Evolutionary conservation across 2,113 vertebrate genomes (phyloP), one percentile per base, ranked within the genome.

Genomic region (Clarias gariepinus): DNA sequence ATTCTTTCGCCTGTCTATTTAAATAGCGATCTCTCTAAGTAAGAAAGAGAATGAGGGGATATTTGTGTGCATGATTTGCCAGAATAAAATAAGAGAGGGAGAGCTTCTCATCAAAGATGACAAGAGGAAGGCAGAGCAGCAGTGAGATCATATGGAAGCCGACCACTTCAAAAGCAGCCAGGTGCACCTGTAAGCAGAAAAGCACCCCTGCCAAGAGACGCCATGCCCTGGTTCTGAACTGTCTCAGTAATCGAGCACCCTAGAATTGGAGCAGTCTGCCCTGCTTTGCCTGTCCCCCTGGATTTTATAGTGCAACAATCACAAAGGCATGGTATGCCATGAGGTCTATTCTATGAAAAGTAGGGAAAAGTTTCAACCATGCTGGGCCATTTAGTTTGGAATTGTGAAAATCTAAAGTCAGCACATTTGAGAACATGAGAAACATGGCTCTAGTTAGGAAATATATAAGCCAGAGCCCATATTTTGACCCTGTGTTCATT

Each of bases 401-500:
- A 88, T 90, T 86, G 88, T 89, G 60, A 88, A 89, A 82, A 74
- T 66, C 61, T 74, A 66, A 78, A 87, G 86, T 89, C 90, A 90
- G 91, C 91, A 87, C 80, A 71, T 88, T 88, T 85, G 33, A 84
- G 76, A 88, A 66, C 53, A 68, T 58, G 71, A 78, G 47, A 83
- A 89, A 86, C 73, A 66, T 89, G 88, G 80, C 82, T 91, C 21
- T 6, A 88, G 87, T 91, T 90, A 89, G 74, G 68, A 33, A 28
- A 64, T 30, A 87, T 86, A 66, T 80, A 86, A 90, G 63, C 91
- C 90, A 91, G 89, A 90, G 88, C 86, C 77, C 58, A 86, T 84
- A 74, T 58, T 90, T 28, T 87, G 87, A 86, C 82, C 86, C 28
- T 83, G 21, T 61, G 60, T 82, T 87, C 88, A 91, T 87, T 85